Base-by-base conservation (phyloP, 2,113 vertebrate genomes). In the Piliocolobus tephrosceles region DNA sequence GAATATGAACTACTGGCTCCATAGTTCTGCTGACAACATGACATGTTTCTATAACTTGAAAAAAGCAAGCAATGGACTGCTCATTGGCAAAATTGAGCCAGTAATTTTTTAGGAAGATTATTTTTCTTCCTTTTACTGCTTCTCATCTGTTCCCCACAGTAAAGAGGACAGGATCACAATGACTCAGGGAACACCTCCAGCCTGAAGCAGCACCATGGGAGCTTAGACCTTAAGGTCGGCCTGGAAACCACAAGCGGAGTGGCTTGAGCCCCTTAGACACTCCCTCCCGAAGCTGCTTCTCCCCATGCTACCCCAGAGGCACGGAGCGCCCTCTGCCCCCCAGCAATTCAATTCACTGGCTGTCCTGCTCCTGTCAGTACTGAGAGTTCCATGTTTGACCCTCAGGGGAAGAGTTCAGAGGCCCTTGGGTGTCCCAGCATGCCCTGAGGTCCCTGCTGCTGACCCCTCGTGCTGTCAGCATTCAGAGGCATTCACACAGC, bases 201-300 rank as follows among this genome's bases (percentile, higher is more conserved):
- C 32, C 30, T 6, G 12, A 80, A 6, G 58, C 0, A 12, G 9
- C 70, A 61, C 12, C 7, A 8, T 3, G 22, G 27, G 11, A 32
- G 32, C 10, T 57, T 16, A 14, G 66, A 52, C 18, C 22, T 5
- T 35, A 30, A 30, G 40, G 2, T 0, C 1, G 0, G 23, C 50
- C 23, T 30, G 5, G 30, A n/a, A 20, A 32, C n/a, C 5, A 45
- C 50, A 9, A 18, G 30, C 1, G 0, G 1, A 1, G 30, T 8
- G 0, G 30, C 25, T 50, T 32, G 16, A 18, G 11, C 61, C 27
- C 61, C 61, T 30, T 5, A 1, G 61, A 23, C 22, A 0, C 6
- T 7, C 32, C 1, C 27, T 38, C 43, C 23, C 11, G 32, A 50
- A 52, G 25, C 79, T 1, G 0, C 6, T 20, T 40, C 17, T 52